phyloP scores from a whole-genome alignment of 2,797 vertebrate species.

The Thaleichthys pacificus region DNA sequence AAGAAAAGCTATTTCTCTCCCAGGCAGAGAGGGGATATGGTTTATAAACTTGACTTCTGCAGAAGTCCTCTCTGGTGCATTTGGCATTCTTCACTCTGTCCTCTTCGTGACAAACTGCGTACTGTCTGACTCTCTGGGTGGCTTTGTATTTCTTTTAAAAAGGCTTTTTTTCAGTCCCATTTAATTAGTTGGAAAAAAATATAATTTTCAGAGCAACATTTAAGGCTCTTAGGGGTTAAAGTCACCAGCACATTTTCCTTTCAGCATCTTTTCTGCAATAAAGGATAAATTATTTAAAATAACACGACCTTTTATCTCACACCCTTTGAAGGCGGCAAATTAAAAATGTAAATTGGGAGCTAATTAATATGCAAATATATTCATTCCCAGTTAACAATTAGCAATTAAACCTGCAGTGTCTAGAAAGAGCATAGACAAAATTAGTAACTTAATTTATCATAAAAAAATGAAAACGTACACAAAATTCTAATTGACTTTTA shows the following conservation, averaged over 20 bases:
- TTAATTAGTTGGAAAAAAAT: conserved; percentile 68
- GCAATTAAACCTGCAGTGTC: conserved; percentile 99
- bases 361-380: conserved; percentile 99
- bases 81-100: conserved; percentile 56
- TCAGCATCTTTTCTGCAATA: conserved; percentile 98
- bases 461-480: conserved; percentile 95
- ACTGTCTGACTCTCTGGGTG: conserved; percentile 48
- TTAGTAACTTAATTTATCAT: conserved; percentile 99
- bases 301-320: conserved; percentile 99
- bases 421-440: conserved; percentile 99
- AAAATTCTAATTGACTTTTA: conserved; percentile 94
- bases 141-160: conserved; percentile 62
- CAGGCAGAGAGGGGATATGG: conserved; percentile 40
- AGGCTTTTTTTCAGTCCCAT: conserved; percentile 43
- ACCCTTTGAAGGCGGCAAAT: conserved; percentile 99
- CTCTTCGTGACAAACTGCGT: conserved; percentile 46
- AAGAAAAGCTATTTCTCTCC: conserved; percentile 55
- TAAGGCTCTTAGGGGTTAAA: conserved; percentile 81
- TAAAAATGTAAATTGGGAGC: conserved; percentile 99
- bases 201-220: conserved; percentile 44
- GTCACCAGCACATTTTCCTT: conserved; percentile 90
- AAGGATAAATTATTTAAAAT: conserved; percentile 99
- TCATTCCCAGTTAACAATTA: conserved; percentile 99
- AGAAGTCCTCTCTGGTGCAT: conserved; percentile 68
- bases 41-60: conserved; percentile 65